Evolutionary conservation across 2,797 vertebrate genomes (phyloP).

Genomic region (Sitta carolinensis): DNA sequence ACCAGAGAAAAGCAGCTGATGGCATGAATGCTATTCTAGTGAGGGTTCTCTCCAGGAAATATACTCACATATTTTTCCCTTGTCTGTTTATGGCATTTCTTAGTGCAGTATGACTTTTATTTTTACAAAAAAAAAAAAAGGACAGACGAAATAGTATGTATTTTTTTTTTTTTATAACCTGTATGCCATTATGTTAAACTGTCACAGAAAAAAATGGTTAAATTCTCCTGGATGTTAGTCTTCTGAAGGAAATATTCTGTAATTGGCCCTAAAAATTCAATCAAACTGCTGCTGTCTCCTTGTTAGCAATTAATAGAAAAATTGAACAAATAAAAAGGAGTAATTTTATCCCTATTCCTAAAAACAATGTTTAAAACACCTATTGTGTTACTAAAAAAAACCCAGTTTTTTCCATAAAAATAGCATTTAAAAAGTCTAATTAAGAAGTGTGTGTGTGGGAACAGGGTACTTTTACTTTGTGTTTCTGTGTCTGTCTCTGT

Average conservation of each 20-base stretch:
- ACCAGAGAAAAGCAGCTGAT: background rate
- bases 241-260: background rate
- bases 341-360: fast-evolving
- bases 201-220: background rate
- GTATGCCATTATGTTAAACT: background rate
- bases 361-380: background rate
- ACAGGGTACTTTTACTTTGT: background rate
- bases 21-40: background rate
- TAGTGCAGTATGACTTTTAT: background rate
- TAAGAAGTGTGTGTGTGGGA: fast-evolving
- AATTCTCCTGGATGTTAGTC: background rate
- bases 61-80: background rate
- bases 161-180: background rate
- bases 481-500: background rate
- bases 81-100: background rate
- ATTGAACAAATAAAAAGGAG: background rate
- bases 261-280: background rate
- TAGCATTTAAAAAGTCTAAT: background rate
- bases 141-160: background rate
- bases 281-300: background rate
- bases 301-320: background rate
- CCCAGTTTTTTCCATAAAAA: background rate
- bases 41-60: background rate
- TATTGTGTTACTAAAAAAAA: background rate
- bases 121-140: background rate